phyloP scores from a whole-genome alignment of 2,113 vertebrate species.

The Craseonycteris thonglongyai region DNA sequence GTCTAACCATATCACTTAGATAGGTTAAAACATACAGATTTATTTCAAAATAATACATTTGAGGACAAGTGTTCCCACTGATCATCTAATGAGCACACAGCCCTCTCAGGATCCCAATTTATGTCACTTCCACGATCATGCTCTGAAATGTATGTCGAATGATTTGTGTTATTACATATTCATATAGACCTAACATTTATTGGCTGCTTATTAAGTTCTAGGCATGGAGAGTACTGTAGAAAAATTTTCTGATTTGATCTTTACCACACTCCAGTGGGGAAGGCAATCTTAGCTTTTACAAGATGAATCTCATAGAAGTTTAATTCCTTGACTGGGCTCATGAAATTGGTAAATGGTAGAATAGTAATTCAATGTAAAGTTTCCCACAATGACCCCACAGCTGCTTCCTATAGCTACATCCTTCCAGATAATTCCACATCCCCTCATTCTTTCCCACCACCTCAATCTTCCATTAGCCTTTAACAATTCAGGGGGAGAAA shows the following conservation, averaged over 20 bases:
- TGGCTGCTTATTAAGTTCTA: constrained; percentile 17
- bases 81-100: not conserved
- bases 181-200: constrained; percentile 22
- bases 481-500: not conserved
- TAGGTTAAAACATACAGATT: not conserved
- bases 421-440: not conserved
- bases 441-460: not conserved
- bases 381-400: not conserved
- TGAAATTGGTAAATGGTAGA: not conserved
- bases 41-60: constrained; percentile 13
- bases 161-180: constrained; percentile 19
- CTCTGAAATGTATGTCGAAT: constrained; percentile 1
- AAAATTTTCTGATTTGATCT: not conserved
- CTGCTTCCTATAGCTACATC: not conserved
- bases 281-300: constrained; percentile 7
- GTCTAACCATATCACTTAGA: not conserved
- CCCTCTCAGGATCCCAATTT: not conserved
- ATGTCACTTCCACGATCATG: not conserved
- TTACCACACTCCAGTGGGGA: not conserved
- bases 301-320: constrained; percentile 1
- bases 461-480: not conserved
- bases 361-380: not conserved
- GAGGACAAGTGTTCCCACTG: not conserved
- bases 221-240: not conserved
- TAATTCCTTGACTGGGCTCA: constrained; percentile 2